Evolutionary conservation across 2,113 vertebrate genomes (phyloP), one percentile per base, ranked within the genome.

Genomic region (Prietella phreatophila): DNA sequence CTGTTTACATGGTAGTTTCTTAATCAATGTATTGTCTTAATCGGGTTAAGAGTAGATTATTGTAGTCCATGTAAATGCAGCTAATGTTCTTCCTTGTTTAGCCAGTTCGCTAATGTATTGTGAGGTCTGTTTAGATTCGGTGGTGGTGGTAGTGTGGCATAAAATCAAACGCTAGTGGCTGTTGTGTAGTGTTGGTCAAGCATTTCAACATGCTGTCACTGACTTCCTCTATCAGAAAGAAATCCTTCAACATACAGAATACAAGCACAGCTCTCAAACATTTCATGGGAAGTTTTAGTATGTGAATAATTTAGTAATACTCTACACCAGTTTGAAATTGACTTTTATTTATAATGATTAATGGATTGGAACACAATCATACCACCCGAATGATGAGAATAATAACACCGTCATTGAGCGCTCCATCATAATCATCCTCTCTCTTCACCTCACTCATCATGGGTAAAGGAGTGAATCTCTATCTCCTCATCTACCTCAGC

Each of bases 401-500:
- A 79, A 33, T 22, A 27, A 53, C 20, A 60, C 22, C 3, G 8
- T 39, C 33, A 69, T 69, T 0, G 11, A 55, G 9, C 39, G 8
- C 58, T 36, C n/a, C 15, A 61, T 33, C 22, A 58, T 36, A 22
- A 53, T 65, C 76, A 33, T 73, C 53, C 67, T 56, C 20, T n/a
- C 14, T 3, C 36, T 60, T 50, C 25, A 79, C 17, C 47, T 71
- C 53, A 33, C n/a, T 69, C 42, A 22, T 27, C 20, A 17, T 83
- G 47, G 33, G 78, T 15, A 36, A 47, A 88, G 17, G n/a, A 71
- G 67, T 14, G 53, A 80, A 61, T 14, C 33, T 60, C 4, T 4
- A 39, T 58, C 20, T 82, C 42, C 69, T 33, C 53, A 82, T 65
- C 36, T 88, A 53, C 91, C 88, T 87, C 82, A 84, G 89, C 98